Base-by-base conservation (phyloP, 2,888 invertebrate genomes). In the Heliconius hortense region DNA sequence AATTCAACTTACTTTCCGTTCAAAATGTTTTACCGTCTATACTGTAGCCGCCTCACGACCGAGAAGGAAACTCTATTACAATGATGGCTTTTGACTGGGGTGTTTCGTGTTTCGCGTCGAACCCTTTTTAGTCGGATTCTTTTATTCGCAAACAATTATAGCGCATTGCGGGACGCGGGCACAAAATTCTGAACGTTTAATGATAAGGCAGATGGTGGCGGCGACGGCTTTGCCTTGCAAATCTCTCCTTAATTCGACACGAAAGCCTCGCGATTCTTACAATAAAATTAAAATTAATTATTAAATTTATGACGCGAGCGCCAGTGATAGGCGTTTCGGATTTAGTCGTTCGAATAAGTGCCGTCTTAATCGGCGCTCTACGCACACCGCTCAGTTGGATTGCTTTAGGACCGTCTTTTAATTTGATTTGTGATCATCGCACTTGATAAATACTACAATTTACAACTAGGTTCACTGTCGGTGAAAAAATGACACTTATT, bases 1-100 rank as follows among this genome's bases (percentile, higher is more conserved):
- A 88, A 90, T 90, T 92, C 92, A 92, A 92, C 92, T 93, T 93
- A 92, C 91, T 89, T 92, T 90, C 88, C 89, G 90, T 88, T 90
- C 87, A 89, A 88, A 89, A 87, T 84, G 88, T 91, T 90, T 91
- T 92, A 89, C 88, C 90, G 88, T 90, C 90, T 90, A 90, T 89
- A 86, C 48, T 86, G 56, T 69, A 56, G 31, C 69, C 84, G 84
- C 85, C 84, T 82, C 85, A 85, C 87, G 86, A 87, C 69, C 71
- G 75, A 86, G 86, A 87, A 88, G 89, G 88, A 90, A 92, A 91
- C 87, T 91, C 87, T 88, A 90, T 91, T 88, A 91, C 89, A 90
- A 89, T 86, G 87, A 89, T 88, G 90, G 86, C 89, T 88, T 91
- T 91, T 89, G 88, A 88, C 87, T 86, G 82, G 82, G 85, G 80